Conservation (phyloP, 2,113 vertebrate species). For the Aepyceros melampus region DNA sequence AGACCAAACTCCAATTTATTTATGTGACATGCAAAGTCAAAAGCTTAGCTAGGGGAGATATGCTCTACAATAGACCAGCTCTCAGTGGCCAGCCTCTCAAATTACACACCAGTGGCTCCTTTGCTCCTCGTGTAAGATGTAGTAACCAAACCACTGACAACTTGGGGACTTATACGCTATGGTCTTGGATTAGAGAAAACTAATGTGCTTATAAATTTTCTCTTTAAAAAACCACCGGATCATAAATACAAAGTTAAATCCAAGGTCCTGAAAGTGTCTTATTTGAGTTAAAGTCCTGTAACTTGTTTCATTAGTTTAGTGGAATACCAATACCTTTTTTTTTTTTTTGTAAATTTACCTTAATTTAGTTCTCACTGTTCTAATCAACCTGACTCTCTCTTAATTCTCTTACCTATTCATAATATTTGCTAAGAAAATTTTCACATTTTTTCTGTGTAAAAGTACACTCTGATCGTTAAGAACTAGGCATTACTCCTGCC, state of each 20-base stretch:
- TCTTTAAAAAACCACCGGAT: neutral
- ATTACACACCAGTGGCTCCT: neutral
- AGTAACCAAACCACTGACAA: neutral
- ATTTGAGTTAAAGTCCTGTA: neutral
- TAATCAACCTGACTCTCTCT: neutral
- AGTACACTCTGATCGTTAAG: neutral
- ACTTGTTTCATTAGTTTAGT: neutral
- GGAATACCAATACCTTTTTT: neutral
- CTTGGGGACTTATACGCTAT: neutral
- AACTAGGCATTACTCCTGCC: neutral
- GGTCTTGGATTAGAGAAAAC: neutral
- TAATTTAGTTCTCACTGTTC: neutral
- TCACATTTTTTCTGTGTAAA: neutral
- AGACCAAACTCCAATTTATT: neutral
- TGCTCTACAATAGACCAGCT: neutral
- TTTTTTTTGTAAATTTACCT: neutral
- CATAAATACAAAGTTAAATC: neutral
- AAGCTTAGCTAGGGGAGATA: neutral
- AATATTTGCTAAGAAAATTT: neutral
- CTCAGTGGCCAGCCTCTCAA: too few species aligned
- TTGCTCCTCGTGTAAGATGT: neutral
- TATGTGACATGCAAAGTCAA: neutral
- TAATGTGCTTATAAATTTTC: neutral
- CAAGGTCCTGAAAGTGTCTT: neutral
- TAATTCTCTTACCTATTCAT: neutral